phyloP scores from a whole-genome alignment of 2,113 vertebrate genomes.

The Rissa tridactyla region DNA sequence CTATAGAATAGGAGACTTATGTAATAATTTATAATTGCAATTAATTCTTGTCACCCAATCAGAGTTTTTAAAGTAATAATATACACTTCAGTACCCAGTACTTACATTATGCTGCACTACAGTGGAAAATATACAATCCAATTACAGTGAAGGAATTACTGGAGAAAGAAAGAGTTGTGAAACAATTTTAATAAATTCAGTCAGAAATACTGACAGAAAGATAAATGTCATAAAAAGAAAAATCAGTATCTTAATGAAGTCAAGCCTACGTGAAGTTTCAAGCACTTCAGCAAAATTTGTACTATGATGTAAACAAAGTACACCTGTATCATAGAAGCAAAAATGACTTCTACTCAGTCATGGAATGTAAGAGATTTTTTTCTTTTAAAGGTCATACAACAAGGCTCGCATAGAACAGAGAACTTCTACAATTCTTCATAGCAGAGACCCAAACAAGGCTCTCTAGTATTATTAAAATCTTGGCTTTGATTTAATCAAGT shows the following conservation, averaged over 20 bases:
- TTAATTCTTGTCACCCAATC: constrained; percentile 12
- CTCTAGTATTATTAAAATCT: background rate
- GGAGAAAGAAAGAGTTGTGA: background rate
- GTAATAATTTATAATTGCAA: constrained; percentile 42
- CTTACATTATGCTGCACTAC: background rate
- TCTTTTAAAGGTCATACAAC: background rate
- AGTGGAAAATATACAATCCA: background rate
- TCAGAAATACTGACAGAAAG: background rate
- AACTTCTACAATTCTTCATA: background rate
- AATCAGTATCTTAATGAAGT: background rate
- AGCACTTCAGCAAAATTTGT: background rate
- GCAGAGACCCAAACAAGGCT: background rate
- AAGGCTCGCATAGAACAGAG: background rate
- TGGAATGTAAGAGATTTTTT: background rate
- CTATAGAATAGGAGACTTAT: background rate
- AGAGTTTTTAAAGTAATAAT: constrained; percentile 5
- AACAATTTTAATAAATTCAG: background rate
- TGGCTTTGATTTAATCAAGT: background rate
- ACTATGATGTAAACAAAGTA: background rate
- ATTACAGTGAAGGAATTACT: background rate
- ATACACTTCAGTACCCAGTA: background rate
- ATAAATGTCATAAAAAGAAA: background rate
- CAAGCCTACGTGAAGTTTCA: background rate
- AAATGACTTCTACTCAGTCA: background rate
- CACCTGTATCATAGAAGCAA: background rate